Base-by-base conservation (phyloP, 2,888 invertebrate genomes). In the Hyposoter dolosus region DNA sequence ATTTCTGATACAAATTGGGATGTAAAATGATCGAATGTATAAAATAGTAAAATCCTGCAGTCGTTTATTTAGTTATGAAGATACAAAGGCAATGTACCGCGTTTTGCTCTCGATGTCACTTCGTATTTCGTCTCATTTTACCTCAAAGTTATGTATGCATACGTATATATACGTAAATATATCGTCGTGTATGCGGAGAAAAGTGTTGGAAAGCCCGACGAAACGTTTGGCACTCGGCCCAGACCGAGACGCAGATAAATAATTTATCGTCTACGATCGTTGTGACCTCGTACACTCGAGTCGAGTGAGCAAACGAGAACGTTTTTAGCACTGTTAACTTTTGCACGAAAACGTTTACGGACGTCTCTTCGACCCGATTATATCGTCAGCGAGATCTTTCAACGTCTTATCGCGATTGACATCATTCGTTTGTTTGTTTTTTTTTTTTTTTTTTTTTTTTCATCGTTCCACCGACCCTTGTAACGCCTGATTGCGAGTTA, bases 171-270 rank as follows among this genome's bases (percentile, higher is more conserved):
- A 3, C 3, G 19, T 53, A 19, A 19, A 19, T 69, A 28, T 71
- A 17, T 47, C 12, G 35, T 47, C n/a, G 47, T 71, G 32, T 45
- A 32, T 60, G 60, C 28, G 28, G 28, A 60, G 45, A 69, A 69
- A 60, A 60, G 32, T 32, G 80, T 68, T 63, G 71, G 63, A 43
- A 75, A 76, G 68, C 53, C 82, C 75, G 28, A 63, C 72, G 15
- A 53, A 77, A 53, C 69, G 82, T 89, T 81, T 92, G 92, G 92
- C 90, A 82, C 84, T n/a, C 82, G 82, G 91, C 92, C 92, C 92
- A 91, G 90, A 72, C 90, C 88, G 89, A 90, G 88, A 88, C 77
- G 65, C 32, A 78, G 91, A 92, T 92, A 91, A 92, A 92, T 92
- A 89, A 92, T 91, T 92, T 90, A 92, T 92, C 91, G 88, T 80